These are phyloP conservation scores for Ctenoplectra terminalis DNA, from an alignment of 1,140 invertebrate genomes.

Conservation along the genomic window DNA sequence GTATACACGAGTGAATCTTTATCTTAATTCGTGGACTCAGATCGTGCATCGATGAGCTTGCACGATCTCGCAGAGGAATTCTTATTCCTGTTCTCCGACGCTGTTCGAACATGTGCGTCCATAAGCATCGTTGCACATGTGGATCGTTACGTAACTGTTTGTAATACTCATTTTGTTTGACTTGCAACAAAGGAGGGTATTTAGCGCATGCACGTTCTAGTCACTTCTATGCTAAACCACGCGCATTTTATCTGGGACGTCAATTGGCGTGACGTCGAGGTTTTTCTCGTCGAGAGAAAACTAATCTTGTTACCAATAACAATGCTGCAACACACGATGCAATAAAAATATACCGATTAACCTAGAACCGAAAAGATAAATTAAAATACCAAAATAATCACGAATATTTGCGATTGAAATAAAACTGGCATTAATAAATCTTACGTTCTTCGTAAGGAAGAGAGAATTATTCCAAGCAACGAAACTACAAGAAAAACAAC, in stretches of 20 bases:
- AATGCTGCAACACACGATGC: too few species aligned
- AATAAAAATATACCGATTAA: too few species aligned
- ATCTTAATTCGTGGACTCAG: not conserved
- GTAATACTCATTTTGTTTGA: conserved; percentile 57
- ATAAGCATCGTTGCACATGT: conserved; percentile 51
- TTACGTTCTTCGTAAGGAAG: not conserved
- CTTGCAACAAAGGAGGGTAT: conserved; percentile 60
- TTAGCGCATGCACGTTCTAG: conserved; percentile 35
- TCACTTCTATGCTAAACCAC: conserved; percentile 54
- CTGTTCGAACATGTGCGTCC: conserved; percentile 14
- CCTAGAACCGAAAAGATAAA: too few species aligned
- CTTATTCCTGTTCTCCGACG: conserved; percentile 30
- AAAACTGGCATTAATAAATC: too few species aligned
- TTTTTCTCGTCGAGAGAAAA: not conserved
- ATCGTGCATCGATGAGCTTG: not conserved
- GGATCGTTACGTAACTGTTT: conserved; percentile 53
- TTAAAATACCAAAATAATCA: too few species aligned
- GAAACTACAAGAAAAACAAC: not conserved
- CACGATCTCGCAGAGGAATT: not conserved
- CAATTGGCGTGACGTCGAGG: not conserved
- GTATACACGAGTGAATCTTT: conserved; percentile 11
- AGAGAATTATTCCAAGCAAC: not conserved
- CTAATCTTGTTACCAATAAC: too few species aligned
- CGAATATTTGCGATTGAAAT: too few species aligned
- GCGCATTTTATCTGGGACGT: conserved; percentile 5